Evolutionary conservation across 1,140 invertebrate species (phyloP).

Genomic region (Babylonia areolata): DNA sequence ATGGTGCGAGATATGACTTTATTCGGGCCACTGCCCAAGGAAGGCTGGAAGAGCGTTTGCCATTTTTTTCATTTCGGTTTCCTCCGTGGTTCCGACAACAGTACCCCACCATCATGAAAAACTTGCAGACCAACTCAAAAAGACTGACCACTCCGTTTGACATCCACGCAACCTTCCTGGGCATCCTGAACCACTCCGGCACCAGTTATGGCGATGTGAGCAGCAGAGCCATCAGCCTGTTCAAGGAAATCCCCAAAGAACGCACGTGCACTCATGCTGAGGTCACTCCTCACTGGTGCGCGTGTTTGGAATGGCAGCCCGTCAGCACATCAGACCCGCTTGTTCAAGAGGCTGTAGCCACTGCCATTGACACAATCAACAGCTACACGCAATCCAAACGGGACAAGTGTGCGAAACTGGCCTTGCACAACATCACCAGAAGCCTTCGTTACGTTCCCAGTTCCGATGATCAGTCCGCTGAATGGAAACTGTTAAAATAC

Average conservation of each 20-base stretch:
- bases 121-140: conserved; percentile 82
- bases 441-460: conserved; percentile 4
- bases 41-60: conserved; percentile 91
- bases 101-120: conserved; percentile 81
- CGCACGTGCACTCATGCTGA: conserved; percentile 89
- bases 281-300: conserved; percentile 96
- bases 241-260: conserved; percentile 79
- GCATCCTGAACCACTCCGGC: conserved; percentile 79
- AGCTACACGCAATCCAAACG: background rate
- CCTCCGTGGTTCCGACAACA: conserved; percentile 83
- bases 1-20: conserved; percentile 90
- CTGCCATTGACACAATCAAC: conserved; percentile 22
- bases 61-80: conserved; percentile 86
- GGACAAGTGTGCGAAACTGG: background rate
- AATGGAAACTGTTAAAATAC: conserved; percentile 60
- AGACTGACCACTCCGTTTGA: conserved; percentile 77
- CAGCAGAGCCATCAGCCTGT: conserved; percentile 82
- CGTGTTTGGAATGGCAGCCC: conserved; percentile 87
- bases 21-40: conserved; percentile 88
- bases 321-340: background rate
- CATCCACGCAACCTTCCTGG: conserved; percentile 74
- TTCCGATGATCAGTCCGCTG: background rate
- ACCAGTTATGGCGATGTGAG: conserved; percentile 78
- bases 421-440: background rate
- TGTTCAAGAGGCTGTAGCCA: background rate